Conservation (phyloP, 2,113 vertebrate genomes). For the Vulpes vulpes region DNA sequence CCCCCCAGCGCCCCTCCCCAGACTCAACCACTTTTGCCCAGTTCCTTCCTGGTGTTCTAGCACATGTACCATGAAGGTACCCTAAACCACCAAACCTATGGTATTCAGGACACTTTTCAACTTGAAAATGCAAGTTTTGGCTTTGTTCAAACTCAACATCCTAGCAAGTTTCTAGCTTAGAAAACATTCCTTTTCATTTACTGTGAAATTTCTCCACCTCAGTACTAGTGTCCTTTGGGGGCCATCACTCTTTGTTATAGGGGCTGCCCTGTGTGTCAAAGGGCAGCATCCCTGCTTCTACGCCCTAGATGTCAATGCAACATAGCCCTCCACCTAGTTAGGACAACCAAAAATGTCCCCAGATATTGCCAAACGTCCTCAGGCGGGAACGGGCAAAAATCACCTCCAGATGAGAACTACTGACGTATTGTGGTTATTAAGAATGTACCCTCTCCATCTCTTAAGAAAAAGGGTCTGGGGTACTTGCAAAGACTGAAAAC, state of each 20-base stretch:
- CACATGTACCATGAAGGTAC: fast-evolving
- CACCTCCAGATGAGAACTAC: neutral
- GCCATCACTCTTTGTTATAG: fast-evolving
- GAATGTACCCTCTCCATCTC: neutral
- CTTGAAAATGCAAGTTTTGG: neutral
- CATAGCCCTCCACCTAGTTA: neutral
- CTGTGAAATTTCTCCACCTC: fast-evolving
- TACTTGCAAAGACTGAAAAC: neutral
- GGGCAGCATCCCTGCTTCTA: neutral
- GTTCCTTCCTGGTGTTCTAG: too few relatives aligned
- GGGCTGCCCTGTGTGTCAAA: fast-evolving
- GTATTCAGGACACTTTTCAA: neutral
- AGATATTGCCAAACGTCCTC: neutral
- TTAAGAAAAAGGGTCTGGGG: neutral
- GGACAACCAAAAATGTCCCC: neutral
- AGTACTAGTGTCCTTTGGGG: fast-evolving
- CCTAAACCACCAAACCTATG: fast-evolving
- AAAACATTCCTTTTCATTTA: neutral
- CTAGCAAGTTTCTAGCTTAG: neutral
- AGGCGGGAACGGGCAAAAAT: too few relatives aligned
- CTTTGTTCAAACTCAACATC: neutral
- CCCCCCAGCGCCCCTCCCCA: neutral
- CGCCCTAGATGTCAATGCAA: neutral
- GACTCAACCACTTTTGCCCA: fast-evolving
- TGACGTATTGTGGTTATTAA: neutral